A percentile compares a stretch with the other conserved stretches of the same genome.
phyloP scores from a whole-genome alignment of 2,113 vertebrate genomes.

The Seriola rivoliana region DNA sequence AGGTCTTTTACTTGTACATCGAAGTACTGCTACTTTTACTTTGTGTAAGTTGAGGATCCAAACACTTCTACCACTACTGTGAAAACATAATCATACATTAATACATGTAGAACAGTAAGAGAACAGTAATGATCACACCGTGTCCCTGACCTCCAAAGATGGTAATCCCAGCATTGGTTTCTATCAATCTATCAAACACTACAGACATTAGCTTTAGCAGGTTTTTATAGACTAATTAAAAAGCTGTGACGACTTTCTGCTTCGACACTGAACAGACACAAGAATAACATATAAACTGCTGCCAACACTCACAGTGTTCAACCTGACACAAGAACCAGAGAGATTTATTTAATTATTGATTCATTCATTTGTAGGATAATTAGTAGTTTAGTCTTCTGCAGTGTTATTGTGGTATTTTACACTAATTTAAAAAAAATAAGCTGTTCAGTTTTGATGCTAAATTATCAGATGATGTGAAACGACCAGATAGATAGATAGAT shows the following conservation, averaged over 20 bases:
- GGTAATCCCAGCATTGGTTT: constrained; percentile 20
- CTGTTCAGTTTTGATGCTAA: not conserved
- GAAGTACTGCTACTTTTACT: not conserved
- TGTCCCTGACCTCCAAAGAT: constrained; percentile 37
- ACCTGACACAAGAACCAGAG: not conserved
- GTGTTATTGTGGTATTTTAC: not conserved
- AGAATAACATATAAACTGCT: constrained; percentile 5
- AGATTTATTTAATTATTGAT: not conserved
- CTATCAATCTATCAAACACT: constrained; percentile 41
- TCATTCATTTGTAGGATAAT: not conserved
- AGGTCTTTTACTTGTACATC: not conserved
- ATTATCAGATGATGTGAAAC: constrained; percentile 84
- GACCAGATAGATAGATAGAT: not conserved
- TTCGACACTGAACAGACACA: constrained; percentile 41
- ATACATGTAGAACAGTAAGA: not conserved
- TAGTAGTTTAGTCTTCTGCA: not conserved
- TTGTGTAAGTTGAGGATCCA: not conserved
- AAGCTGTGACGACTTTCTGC: constrained; percentile 29
- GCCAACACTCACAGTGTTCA: not conserved
- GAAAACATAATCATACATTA: not conserved
- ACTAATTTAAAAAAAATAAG: not conserved
- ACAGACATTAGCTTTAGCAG: constrained; percentile 14
- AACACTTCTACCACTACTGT: not conserved
- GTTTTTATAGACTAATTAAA: constrained; percentile 55
- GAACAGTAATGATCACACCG: not conserved